These are phyloP conservation scores for Exephanes ischioxanthus DNA, from an alignment of 2,888 invertebrate species.

Conservation along the genomic window DNA sequence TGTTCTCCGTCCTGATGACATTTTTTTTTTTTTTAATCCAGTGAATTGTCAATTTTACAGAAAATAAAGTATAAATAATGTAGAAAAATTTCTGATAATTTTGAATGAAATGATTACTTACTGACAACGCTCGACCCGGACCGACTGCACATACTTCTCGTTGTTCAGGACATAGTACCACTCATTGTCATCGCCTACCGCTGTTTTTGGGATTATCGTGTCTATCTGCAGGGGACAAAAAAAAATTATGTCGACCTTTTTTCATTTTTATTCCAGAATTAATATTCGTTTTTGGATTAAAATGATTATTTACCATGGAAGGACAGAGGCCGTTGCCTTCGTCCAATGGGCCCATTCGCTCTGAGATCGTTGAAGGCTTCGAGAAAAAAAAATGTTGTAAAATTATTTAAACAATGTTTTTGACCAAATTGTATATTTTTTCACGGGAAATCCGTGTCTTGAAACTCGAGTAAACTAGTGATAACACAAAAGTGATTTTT, in stretches of 20 bases:
- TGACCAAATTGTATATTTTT: not conserved
- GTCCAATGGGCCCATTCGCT: constrained; percentile 69
- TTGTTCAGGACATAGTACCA: constrained; percentile 91
- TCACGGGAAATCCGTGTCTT: not conserved
- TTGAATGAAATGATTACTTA: constrained; percentile 84
- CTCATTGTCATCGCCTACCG: constrained; percentile 87
- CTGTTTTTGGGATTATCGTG: constrained; percentile 88
- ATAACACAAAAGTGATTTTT: not conserved
- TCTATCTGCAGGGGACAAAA: constrained; percentile 83
- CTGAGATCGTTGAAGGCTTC: constrained; percentile 64
- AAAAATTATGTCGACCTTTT: not conserved
- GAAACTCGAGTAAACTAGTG: not conserved
- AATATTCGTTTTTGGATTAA: not conserved
- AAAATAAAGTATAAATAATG: not conserved
- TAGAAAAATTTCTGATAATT: not conserved
- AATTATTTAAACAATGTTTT: constrained; percentile 11
- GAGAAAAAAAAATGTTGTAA: constrained; percentile 8
- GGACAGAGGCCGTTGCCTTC: constrained; percentile 71
- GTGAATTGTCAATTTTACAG: no score
- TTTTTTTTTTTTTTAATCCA: no score
- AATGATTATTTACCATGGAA: constrained; percentile 67
- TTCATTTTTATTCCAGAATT: not conserved
- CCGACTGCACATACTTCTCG: constrained; percentile 89
- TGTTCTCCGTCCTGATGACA: constrained; percentile 76
- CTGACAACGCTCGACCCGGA: constrained; percentile 91